phyloP scores from a whole-genome alignment of 2,797 vertebrate species.

The Arnoldichthys spilopterus region DNA sequence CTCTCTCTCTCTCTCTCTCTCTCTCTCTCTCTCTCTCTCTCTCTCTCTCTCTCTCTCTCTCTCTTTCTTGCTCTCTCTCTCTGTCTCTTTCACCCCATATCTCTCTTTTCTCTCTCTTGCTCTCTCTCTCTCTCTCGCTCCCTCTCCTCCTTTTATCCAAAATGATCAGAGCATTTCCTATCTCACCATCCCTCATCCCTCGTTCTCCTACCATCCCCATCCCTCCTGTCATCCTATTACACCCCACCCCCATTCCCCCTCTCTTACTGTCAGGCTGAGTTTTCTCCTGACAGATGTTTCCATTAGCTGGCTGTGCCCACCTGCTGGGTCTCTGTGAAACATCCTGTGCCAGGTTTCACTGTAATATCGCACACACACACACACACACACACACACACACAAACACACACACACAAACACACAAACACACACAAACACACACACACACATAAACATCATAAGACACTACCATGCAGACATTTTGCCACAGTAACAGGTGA shows the following conservation, averaged over 20 bases:
- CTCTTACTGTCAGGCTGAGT: neutral
- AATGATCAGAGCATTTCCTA: neutral
- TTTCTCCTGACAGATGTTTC: constrained; percentile 54
- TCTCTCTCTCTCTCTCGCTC: constrained; percentile 8
- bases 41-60: constrained; percentile 67
- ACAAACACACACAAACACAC: too few relatives aligned
- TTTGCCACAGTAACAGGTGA: neutral
- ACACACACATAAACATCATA: constrained; percentile 33
- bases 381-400: constrained; percentile 23
- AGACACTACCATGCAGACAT: too few relatives aligned
- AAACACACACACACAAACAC: constrained; percentile 29
- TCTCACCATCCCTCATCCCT: neutral
- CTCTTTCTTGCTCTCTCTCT: constrained; percentile 60
- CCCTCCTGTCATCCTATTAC: neutral
- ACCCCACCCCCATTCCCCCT: too few relatives aligned
- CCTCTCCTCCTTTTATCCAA: constrained; percentile 2
- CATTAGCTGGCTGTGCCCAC: constrained; percentile 42
- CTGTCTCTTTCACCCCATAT: neutral
- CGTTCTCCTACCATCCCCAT: neutral
- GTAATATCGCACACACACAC: constrained; percentile 16
- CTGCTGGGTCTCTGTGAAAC: constrained; percentile 36
- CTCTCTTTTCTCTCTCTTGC: neutral
- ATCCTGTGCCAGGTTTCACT: constrained; percentile 37
- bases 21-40: neutral
- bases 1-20: constrained; percentile 28